Evolutionary conservation across 1,140 invertebrate genomes (phyloP).

Genomic region (Maniola jurtina): DNA sequence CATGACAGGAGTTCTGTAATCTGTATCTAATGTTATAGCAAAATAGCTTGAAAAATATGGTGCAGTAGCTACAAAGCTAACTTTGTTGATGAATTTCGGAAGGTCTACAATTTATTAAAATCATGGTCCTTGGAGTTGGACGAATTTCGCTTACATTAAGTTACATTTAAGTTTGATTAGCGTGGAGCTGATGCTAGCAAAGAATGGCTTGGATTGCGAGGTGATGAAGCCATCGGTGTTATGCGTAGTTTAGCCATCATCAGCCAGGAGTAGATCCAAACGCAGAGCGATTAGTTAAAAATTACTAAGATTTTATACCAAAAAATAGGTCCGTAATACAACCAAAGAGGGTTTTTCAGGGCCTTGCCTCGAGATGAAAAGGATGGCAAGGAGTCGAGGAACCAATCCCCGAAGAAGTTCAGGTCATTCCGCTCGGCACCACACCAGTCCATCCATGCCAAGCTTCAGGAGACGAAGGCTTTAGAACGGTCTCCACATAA

Average conservation of each 20-base stretch:
- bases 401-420: slow-evolving; percentile 82
- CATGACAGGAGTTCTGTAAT: neutral
- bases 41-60: neutral
- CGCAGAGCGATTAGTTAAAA: slow-evolving; percentile 18
- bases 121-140: slow-evolving; percentile 42
- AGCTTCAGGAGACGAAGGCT: slow-evolving; percentile 73
- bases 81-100: neutral
- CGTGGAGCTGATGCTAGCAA: slow-evolving; percentile 61
- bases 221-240: slow-evolving; percentile 43
- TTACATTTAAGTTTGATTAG: slow-evolving; percentile 51
- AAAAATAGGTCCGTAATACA: neutral
- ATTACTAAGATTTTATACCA: neutral
- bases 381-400: slow-evolving; percentile 90
- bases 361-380: slow-evolving; percentile 92
- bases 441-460: slow-evolving; percentile 77
- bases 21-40: neutral
- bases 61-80: neutral
- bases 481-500: slow-evolving; percentile 70
- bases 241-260: slow-evolving; percentile 55
- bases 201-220: slow-evolving; percentile 63
- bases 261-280: slow-evolving; percentile 39
- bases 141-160: slow-evolving; percentile 40
- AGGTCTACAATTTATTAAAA: neutral
- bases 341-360: slow-evolving; percentile 60
- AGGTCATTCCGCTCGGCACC: slow-evolving; percentile 76